Base-by-base conservation (phyloP, 2,113 vertebrate species). In the Paedocypris sp. region DNA sequence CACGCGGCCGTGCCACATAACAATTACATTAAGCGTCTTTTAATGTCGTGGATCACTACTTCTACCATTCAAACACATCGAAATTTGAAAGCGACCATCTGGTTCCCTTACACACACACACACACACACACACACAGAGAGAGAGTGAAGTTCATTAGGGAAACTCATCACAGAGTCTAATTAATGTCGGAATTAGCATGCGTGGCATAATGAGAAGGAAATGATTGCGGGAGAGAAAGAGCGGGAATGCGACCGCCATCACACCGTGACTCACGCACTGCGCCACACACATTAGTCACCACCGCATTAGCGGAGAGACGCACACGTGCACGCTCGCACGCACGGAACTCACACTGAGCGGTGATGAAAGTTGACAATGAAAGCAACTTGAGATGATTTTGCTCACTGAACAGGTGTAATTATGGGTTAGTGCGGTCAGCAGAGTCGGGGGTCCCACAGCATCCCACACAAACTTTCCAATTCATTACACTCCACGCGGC, bases 151-250 rank as follows among this genome's bases (percentile, higher is more conserved):
- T 63, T 80, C 82, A 83, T 86, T 79, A 79, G 71, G 71, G 70
- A 82, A 82, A 80, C 78, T 79, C 75, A 68, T 81, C 82, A 82
- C 77, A 57, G 69, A 32, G 49, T 61, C 79, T 83, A 80, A 83
- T 79, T 81, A 77, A 80, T 67, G 73, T 73, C 66, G 74, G 73
- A 78, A 72, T 77, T 76, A 79, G 72, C 12, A 72, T 76, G 74
- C 73, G 71, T 57, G 68, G 82, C 58, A 59, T 70, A 61, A 66
- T 65, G 60, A 62, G 58, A 56, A 70, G 54, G 47, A 68, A 60
- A 71, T 71, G 51, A 70, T 45, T n/a, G 63, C 25, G 50, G 25
- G 23, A 16, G 46, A 50, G 60, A 47, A 46, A 41, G 62, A 32
- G 46, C 29, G 22, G 42, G 52, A 47, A 46, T 25, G 54, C 22